Conservation (phyloP, 2,888 invertebrate genomes). For the Saturnia pavonia region DNA sequence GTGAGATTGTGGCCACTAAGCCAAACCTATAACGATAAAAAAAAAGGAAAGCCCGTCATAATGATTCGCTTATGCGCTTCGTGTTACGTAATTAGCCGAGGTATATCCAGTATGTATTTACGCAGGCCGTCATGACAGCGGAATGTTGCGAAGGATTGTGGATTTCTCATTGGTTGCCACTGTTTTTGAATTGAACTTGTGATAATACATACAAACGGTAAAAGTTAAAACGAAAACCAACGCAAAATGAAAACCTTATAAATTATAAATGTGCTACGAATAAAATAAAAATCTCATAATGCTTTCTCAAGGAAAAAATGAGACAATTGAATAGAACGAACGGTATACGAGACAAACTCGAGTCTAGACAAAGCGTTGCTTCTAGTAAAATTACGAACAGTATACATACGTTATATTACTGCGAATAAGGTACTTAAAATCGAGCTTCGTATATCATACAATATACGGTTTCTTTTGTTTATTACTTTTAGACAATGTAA, state of each 20-base stretch:
- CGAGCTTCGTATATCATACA: conserved; percentile 1
- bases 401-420: conserved; percentile 16
- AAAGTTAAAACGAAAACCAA: too few species aligned
- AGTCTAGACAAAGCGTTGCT: conserved; percentile 36
- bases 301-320: conserved; percentile 36
- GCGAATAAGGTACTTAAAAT: conserved; percentile 20
- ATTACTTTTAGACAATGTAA: not conserved
- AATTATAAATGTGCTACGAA: conserved; percentile 44
- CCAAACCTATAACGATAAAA: too few species aligned
- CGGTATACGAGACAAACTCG: conserved; percentile 36
- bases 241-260: conserved; percentile 38
- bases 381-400: conserved; percentile 28
- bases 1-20: too few species aligned
- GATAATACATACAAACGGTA: too few species aligned
- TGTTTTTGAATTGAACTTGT: too few species aligned
- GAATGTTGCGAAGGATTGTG: too few species aligned
- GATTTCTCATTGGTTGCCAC: too few species aligned
- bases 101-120: too few species aligned
- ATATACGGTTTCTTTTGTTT: not conserved
- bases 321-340: conserved; percentile 32
- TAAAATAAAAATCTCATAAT: conserved; percentile 44
- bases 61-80: too few species aligned
- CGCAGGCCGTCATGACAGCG: too few species aligned
- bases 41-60: too few species aligned
- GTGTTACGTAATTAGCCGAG: too few species aligned